These are phyloP conservation scores for Athalia circularis DNA, from an alignment of 2,888 invertebrate genomes.

Conservation along the genomic window DNA sequence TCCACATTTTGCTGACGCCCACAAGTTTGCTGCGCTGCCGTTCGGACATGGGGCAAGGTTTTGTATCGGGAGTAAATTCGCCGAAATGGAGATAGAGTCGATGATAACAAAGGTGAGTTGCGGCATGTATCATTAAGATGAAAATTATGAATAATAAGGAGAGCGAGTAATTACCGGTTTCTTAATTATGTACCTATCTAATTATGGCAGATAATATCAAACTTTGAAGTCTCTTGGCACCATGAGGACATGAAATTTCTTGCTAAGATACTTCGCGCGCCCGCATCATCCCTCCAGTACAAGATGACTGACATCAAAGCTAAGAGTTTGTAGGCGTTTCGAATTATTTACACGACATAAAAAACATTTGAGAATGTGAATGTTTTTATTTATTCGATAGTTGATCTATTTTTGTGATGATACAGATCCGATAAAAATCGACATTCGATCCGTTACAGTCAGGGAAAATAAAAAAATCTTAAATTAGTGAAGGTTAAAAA, in stretches of 20 bases:
- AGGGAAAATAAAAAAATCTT: no score
- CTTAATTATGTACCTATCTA: background rate
- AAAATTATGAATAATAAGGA: no score
- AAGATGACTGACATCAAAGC: conserved; percentile 20
- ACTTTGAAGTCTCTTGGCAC: conserved; percentile 46
- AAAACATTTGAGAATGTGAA: no score
- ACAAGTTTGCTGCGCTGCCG: conserved; percentile 42
- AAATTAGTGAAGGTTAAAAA: no score
- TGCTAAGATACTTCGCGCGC: conserved; percentile 19
- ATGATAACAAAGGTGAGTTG: conserved; percentile 24
- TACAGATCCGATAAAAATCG: no score
- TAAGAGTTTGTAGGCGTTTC: background rate
- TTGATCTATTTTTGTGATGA: no score
- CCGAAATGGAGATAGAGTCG: conserved; percentile 47
- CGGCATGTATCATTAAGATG: background rate
- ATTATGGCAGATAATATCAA: conserved; percentile 32
- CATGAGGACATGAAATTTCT: conserved; percentile 46
- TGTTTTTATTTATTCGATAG: no score
- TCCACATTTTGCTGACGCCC: conserved; percentile 6
- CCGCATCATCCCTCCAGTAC: conserved; percentile 5
- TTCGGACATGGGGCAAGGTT: conserved; percentile 43
- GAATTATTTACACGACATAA: no score
- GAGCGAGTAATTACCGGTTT: no score
- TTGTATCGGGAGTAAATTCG: conserved; percentile 46
- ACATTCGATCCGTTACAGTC: no score